A percentile compares a stretch with the other conserved stretches of the same genome.
Evolutionary conservation across 2,888 invertebrate species (phyloP).

Genomic region (Dasysyrphus albostriatus): DNA sequence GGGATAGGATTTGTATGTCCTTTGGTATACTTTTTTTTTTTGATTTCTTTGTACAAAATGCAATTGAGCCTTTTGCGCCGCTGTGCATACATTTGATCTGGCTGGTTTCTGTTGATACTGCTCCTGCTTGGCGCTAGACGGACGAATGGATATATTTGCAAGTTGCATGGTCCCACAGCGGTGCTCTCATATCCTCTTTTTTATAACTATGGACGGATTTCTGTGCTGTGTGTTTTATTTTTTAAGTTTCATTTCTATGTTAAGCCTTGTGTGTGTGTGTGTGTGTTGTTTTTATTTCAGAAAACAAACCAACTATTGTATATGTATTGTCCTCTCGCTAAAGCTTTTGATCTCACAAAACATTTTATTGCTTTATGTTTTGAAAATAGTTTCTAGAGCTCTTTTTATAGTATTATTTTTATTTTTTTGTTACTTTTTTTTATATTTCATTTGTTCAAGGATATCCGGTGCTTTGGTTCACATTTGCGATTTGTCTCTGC

Average conservation of each 20-base stretch:
- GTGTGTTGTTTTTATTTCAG: conserved; percentile 33
- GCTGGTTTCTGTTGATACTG: conserved; percentile 13
- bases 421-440: conserved; percentile 11
- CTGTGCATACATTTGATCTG: conserved; percentile 55
- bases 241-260: conserved; percentile 34
- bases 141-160: conserved; percentile 54
- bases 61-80: conserved; percentile 72
- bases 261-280: conserved; percentile 44
- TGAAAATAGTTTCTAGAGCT: conserved; percentile 62
- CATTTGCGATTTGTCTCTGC: conserved; percentile 58
- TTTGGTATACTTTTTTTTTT: conserved; percentile 5
- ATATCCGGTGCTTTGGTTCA: conserved; percentile 50
- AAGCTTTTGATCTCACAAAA: conserved; percentile 72
- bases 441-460: conserved; percentile 42
- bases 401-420: conserved; percentile 25
- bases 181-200: conserved; percentile 50
- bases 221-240: background rate
- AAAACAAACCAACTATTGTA: conserved; percentile 43
- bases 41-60: conserved; percentile 17
- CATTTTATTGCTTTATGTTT: conserved; percentile 73
- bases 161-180: conserved; percentile 51
- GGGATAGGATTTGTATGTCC: conserved; percentile 18
- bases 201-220: conserved; percentile 26
- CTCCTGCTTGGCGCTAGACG: conserved; percentile 4
- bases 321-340: conserved; percentile 55